Evolutionary conservation across 2,888 invertebrate genomes (phyloP).

Genomic region (Scaptomyza parva): DNA sequence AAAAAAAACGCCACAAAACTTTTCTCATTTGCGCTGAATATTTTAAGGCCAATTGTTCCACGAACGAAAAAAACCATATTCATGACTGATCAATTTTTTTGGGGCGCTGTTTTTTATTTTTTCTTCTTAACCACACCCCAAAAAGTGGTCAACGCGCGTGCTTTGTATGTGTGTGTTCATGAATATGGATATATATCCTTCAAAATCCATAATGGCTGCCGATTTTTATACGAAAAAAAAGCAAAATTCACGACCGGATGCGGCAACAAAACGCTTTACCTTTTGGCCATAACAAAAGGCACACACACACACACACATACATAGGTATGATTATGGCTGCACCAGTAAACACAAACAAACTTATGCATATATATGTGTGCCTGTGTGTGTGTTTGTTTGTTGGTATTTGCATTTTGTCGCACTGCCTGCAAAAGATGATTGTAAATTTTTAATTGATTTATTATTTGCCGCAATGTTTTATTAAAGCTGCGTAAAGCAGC

Average conservation of each 20-base stretch:
- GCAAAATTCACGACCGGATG: constrained; percentile 38
- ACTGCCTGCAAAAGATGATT: constrained; percentile 22
- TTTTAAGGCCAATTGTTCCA: constrained; percentile 50
- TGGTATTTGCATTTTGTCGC: constrained; percentile 22
- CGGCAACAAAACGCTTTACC: constrained; percentile 30
- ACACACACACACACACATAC: not conserved
- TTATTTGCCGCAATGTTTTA: constrained; percentile 65
- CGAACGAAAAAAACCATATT: constrained; percentile 15
- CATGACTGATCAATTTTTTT: constrained; percentile 45
- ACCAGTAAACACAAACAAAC: constrained; percentile 4
- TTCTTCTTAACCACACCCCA: constrained; percentile 38
- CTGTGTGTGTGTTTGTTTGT: not conserved
- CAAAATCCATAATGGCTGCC: constrained; percentile 42
- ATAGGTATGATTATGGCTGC: constrained; percentile 2
- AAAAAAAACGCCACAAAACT: constrained; percentile 39
- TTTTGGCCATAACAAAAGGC: constrained; percentile 7
- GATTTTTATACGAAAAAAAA: constrained; percentile 33
- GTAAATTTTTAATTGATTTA: constrained; percentile 71
- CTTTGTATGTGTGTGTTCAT: not conserved
- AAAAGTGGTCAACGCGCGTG: constrained; percentile 33
- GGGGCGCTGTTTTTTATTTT: constrained; percentile 5
- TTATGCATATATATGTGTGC: not conserved
- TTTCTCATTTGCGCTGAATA: constrained; percentile 62
- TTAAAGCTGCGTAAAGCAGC: constrained; percentile 62
- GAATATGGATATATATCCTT: not conserved